Percentiles rank a stretch among this genome's conserved stretches.
phyloP scores from a whole-genome alignment of 92 coral and sea anemone genomes.

The Epizoanthus scotinus region DNA sequence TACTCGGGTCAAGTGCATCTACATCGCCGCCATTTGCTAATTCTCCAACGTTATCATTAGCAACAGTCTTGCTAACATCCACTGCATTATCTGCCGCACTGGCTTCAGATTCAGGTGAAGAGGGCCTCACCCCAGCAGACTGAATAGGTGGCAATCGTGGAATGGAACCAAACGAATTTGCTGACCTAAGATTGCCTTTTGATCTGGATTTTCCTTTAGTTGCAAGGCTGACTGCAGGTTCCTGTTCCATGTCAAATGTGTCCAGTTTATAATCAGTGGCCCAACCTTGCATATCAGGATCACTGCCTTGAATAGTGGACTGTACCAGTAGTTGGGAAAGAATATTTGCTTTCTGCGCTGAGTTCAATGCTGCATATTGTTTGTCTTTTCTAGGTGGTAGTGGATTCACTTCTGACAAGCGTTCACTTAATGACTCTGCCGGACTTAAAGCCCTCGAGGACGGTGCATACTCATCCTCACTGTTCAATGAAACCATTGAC shows the following conservation, averaged over 20 bases:
- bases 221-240: slow-evolving; percentile 31
- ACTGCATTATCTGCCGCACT: neutral
- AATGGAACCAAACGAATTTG: slow-evolving; percentile 61
- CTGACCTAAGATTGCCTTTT: slow-evolving; percentile 64
- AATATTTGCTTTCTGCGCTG: slow-evolving; percentile 85
- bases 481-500: slow-evolving; percentile 82
- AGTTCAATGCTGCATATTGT: slow-evolving; percentile 64
- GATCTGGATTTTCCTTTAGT: slow-evolving; percentile 50
- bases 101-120: slow-evolving; percentile 43
- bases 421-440: slow-evolving; percentile 73
- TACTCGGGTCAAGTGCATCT: slow-evolving; percentile 29
- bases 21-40: neutral
- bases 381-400: slow-evolving; percentile 57
- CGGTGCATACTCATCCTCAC: slow-evolving; percentile 73
- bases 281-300: slow-evolving; percentile 78
- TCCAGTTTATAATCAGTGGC: slow-evolving; percentile 33
- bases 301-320: slow-evolving; percentile 73
- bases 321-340: slow-evolving; percentile 84
- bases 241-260: slow-evolving; percentile 37
- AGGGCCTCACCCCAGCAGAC: slow-evolving; percentile 79
- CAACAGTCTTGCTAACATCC: slow-evolving; percentile 13
- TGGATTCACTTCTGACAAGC: slow-evolving; percentile 82
- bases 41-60: slow-evolving; percentile 34
- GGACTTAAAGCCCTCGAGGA: slow-evolving; percentile 86
- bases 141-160: slow-evolving; percentile 87